These are phyloP conservation scores for Parus major DNA, from an alignment of 2,113 vertebrate genomes.

Conservation along the genomic window DNA sequence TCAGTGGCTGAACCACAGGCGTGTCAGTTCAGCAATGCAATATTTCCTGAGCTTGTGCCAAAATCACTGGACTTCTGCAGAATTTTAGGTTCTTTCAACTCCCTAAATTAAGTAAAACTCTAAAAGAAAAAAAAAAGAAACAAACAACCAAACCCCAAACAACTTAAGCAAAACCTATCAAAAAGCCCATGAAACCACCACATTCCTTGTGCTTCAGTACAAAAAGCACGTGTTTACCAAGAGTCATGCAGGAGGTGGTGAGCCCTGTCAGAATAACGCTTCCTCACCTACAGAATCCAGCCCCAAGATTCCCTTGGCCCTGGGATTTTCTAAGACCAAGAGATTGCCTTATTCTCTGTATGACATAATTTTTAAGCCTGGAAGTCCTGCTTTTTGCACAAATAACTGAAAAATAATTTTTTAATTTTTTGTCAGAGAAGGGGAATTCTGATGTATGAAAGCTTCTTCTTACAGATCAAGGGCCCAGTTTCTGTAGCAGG, in stretches of 20 bases:
- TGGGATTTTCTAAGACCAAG: neutral
- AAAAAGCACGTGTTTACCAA: neutral
- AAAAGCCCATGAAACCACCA: neutral
- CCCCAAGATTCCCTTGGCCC: neutral
- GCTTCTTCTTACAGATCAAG: neutral
- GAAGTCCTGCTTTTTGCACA: neutral
- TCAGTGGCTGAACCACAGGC: neutral
- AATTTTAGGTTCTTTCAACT: neutral
- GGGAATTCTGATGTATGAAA: neutral
- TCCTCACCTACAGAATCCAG: neutral
- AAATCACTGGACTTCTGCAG: neutral
- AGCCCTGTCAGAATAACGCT: neutral
- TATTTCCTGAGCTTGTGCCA: neutral
- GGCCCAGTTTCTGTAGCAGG: neutral
- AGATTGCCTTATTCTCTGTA: neutral
- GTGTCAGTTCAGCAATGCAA: neutral
- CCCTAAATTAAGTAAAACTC: neutral
- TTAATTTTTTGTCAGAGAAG: neutral
- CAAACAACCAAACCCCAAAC: neutral
- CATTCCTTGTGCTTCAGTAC: neutral
- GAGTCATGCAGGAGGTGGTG: neutral
- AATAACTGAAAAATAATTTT: neutral
- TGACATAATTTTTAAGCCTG: neutral
- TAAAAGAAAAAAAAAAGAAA: neutral
- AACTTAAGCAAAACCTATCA: neutral